phyloP scores from a whole-genome alignment of 1,140 invertebrate genomes.

The Drosophila guanche region DNA sequence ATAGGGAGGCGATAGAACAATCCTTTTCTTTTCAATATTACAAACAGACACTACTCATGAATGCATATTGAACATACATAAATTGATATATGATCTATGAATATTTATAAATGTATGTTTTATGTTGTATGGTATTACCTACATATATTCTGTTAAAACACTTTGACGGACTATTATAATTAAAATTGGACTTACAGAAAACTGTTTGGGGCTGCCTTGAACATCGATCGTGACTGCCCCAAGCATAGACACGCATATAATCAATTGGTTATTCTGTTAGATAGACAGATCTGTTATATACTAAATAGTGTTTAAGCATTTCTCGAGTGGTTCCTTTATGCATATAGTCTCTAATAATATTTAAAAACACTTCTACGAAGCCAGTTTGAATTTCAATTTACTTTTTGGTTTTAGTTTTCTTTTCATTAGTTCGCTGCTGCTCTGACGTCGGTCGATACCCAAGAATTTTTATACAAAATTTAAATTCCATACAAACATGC shows the following conservation, averaged over 20 bases:
- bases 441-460: slow-evolving; percentile 26
- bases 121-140: too few species aligned
- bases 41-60: slow-evolving; percentile 65
- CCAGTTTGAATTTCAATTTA: slow-evolving; percentile 71
- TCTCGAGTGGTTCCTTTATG: slow-evolving; percentile 33
- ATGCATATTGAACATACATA: slow-evolving; percentile 45
- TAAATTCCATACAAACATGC: slow-evolving; percentile 76
- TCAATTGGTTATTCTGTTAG: slow-evolving; percentile 39
- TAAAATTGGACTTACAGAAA: slow-evolving; percentile 45
- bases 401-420: slow-evolving; percentile 21
- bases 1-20: slow-evolving; percentile 8
- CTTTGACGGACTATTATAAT: slow-evolving; percentile 41
- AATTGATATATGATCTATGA: slow-evolving; percentile 19
- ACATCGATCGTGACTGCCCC: slow-evolving; percentile 6
- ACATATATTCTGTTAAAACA: slow-evolving; percentile 23
- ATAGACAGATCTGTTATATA: slow-evolving; percentile 29
- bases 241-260: slow-evolving; percentile 42
- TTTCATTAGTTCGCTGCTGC: slow-evolving; percentile 57
- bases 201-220: not conserved
- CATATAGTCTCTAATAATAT: slow-evolving; percentile 69
- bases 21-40: slow-evolving; percentile 13
- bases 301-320: slow-evolving; percentile 45
- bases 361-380: slow-evolving; percentile 82
- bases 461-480: slow-evolving; percentile 58
- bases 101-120: slow-evolving; percentile 1